Conservation (phyloP, 2,113 vertebrate genomes). For the Phyllostomus discolor region DNA sequence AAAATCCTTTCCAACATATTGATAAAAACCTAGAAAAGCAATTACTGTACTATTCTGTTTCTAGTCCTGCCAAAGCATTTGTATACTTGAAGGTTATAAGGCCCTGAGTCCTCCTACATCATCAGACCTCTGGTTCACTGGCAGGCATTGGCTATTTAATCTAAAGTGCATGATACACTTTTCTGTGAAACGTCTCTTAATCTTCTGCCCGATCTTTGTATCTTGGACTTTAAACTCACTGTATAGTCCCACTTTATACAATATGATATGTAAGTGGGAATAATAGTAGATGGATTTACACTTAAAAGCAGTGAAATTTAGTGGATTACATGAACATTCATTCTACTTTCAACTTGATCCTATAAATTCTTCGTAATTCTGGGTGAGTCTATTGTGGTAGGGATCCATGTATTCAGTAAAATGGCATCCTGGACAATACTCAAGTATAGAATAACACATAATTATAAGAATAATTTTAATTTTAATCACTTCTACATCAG, state of each 20-base stretch:
- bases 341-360: background rate
- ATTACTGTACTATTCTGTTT: background rate
- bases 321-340: background rate
- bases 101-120: background rate
- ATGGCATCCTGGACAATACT: background rate
- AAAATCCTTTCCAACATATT: background rate
- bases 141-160: background rate
- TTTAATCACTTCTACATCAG: background rate
- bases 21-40: conserved; percentile 4
- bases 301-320: background rate
- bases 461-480: background rate
- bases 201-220: background rate
- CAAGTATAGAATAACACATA: background rate
- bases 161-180: background rate
- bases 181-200: background rate
- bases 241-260: background rate
- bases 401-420: background rate
- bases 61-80: background rate
- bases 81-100: background rate
- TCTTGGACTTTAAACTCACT: background rate
- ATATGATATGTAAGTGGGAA: background rate
- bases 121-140: background rate
- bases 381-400: background rate
- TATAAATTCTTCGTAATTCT: background rate
- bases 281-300: background rate